Evolutionary conservation across 2,113 vertebrate species (phyloP).

Genomic region (Prietella phreatophila): DNA sequence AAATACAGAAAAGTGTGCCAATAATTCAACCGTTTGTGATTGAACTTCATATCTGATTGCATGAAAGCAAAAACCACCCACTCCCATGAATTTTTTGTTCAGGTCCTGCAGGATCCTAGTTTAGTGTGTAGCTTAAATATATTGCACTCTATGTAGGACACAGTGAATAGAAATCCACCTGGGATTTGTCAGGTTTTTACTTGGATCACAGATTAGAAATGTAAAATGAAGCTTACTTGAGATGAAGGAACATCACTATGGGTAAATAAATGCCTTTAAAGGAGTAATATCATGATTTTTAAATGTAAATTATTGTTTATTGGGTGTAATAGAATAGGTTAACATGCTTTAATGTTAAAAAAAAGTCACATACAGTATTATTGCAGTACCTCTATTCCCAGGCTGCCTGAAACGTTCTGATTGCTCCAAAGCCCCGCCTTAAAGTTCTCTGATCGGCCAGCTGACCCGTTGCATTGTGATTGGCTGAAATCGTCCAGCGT

Average conservation of each 20-base stretch:
- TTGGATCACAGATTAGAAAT: neutral
- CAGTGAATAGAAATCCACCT: neutral
- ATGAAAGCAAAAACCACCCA: neutral
- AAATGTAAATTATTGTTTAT: too few species aligned
- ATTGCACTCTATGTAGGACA: neutral
- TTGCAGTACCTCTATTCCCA: too few species aligned
- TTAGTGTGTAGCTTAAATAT: neutral
- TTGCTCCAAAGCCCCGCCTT: too few species aligned
- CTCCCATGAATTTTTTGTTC: neutral
- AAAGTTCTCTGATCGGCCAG: too few species aligned
- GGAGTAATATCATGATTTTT: too few species aligned
- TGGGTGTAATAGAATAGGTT: too few species aligned
- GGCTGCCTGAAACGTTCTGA: too few species aligned
- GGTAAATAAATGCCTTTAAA: neutral
- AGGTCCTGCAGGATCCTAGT: neutral
- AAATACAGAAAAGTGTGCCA: neutral
- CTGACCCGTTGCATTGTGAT: too few species aligned
- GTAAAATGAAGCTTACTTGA: neutral
- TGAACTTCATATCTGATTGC: neutral
- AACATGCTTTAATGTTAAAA: too few species aligned
- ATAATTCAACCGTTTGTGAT: neutral
- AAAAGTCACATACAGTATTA: too few species aligned
- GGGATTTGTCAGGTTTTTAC: neutral
- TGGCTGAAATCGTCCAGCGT: too few species aligned
- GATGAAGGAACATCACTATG: neutral